Conservation (phyloP, 2,888 invertebrate species). For the Andrena haemorrhoa region DNA sequence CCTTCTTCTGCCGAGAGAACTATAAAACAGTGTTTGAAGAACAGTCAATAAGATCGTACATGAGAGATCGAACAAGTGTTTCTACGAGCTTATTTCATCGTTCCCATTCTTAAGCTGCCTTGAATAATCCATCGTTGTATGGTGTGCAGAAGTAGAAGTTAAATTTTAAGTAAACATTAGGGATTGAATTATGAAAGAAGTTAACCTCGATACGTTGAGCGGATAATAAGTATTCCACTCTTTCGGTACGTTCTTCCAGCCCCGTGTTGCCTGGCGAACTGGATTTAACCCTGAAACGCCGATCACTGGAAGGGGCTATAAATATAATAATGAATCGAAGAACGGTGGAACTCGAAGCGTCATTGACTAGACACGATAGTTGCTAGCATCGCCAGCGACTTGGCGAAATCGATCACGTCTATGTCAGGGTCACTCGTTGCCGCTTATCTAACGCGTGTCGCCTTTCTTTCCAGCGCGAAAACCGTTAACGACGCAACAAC, state of each 20-base stretch:
- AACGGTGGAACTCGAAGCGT: conserved; percentile 47
- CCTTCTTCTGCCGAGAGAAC: too few relatives aligned
- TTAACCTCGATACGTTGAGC: neutral
- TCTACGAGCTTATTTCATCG: too few relatives aligned
- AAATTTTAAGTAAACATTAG: neutral
- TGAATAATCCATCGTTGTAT: too few relatives aligned
- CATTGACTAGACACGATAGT: conserved; percentile 56
- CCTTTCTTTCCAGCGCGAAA: conserved; percentile 30
- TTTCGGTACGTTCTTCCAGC: neutral
- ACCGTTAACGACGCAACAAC: conserved; percentile 19
- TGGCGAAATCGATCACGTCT: conserved; percentile 58
- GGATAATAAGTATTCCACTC: neutral
- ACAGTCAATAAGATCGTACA: too few relatives aligned
- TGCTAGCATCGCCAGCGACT: conserved; percentile 38
- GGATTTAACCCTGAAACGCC: conserved; percentile 50
- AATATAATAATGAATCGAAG: conserved; percentile 53
- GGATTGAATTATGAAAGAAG: neutral
- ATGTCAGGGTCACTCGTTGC: conserved; percentile 57
- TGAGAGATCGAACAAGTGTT: too few relatives aligned
- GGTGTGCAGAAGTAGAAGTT: neutral
- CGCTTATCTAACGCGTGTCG: conserved; percentile 26
- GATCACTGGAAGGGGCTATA: conserved; percentile 40
- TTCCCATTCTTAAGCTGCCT: too few relatives aligned
- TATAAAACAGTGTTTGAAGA: too few relatives aligned
- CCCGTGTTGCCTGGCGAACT: conserved; percentile 1